These are phyloP conservation scores for Hypotaenidia philippensis DNA, from an alignment of 2,797 vertebrate genomes.

Conservation along the genomic window DNA sequence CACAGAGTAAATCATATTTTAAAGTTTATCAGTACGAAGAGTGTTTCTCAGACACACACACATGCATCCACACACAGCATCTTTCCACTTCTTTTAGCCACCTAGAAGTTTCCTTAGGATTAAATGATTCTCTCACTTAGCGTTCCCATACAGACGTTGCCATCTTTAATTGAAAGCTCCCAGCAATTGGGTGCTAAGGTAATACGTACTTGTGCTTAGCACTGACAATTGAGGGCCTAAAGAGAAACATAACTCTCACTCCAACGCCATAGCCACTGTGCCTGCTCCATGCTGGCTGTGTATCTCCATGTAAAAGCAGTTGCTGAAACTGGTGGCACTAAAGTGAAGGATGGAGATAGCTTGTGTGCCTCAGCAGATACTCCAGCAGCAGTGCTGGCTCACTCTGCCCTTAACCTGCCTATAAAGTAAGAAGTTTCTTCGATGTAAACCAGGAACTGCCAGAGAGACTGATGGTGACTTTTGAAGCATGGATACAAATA, in stretches of 20 bases:
- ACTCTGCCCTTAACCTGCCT: not conserved
- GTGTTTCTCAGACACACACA: constrained; percentile 2
- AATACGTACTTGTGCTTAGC: not conserved
- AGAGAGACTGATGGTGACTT: not conserved
- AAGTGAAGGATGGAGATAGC: not conserved
- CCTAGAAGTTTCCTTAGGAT: not conserved
- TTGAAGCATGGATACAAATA: not conserved
- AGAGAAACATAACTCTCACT: not conserved
- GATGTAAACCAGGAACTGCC: not conserved
- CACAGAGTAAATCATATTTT: constrained; percentile 72
- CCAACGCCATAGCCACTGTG: not conserved
- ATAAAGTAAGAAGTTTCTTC: not conserved
- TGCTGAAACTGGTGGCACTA: not conserved
- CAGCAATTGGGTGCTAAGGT: not conserved
- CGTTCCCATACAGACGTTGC: not conserved
- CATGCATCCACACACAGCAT: not conserved
- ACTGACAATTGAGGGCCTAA: not conserved
- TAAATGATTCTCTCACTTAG: constrained; percentile 6
- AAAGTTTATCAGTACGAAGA: constrained; percentile 53
- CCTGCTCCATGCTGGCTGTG: rapidly evolving
- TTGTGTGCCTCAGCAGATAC: not conserved
- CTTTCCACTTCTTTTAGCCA: not conserved
- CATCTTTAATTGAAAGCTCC: not conserved
- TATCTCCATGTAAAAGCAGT: not conserved
- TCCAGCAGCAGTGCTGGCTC: not conserved